Percentiles rank a stretch among this genome's conserved stretches.
These are phyloP conservation scores for Temnothorax nylanderi DNA, from an alignment of 1,140 invertebrate species.

Conservation along the genomic window DNA sequence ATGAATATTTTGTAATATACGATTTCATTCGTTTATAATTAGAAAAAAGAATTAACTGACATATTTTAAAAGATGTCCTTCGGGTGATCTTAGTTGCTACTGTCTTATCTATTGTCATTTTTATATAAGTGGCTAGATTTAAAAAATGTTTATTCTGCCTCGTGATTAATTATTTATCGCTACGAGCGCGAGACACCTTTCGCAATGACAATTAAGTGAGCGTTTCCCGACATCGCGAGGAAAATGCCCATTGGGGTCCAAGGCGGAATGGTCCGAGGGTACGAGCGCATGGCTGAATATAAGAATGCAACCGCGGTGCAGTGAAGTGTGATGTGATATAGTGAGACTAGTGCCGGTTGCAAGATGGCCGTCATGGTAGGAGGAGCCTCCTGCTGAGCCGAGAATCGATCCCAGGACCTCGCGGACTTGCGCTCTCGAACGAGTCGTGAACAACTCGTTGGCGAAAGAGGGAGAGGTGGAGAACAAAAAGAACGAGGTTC, in stretches of 20 bases:
- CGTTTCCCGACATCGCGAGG: not conserved
- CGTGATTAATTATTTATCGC: not conserved
- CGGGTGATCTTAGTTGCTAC: not conserved
- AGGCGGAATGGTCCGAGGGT: constrained; percentile 50
- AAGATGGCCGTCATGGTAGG: constrained; percentile 85
- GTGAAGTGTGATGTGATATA: constrained; percentile 85
- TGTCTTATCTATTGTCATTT: not conserved
- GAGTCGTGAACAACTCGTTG: constrained; percentile 73
- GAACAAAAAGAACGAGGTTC: constrained; percentile 55
- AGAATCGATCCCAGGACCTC: constrained; percentile 85
- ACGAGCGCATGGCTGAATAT: constrained; percentile 68
- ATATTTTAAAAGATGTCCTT: not conserved
- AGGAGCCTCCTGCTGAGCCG: constrained; percentile 84
- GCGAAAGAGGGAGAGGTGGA: constrained; percentile 63
- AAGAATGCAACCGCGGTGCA: constrained; percentile 79
- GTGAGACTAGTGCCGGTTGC: constrained; percentile 81
- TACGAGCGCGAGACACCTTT: not conserved
- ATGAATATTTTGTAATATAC: not conserved
- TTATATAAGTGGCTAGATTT: not conserved
- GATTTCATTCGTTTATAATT: not conserved
- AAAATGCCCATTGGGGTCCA: constrained; percentile 22
- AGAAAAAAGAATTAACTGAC: constrained; percentile 1
- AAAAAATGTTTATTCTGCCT: not conserved
- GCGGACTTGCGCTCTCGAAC: constrained; percentile 82
- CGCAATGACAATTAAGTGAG: not conserved